phyloP scores from a whole-genome alignment of 2,113 vertebrate species.

The Nesoenas mayeri region DNA sequence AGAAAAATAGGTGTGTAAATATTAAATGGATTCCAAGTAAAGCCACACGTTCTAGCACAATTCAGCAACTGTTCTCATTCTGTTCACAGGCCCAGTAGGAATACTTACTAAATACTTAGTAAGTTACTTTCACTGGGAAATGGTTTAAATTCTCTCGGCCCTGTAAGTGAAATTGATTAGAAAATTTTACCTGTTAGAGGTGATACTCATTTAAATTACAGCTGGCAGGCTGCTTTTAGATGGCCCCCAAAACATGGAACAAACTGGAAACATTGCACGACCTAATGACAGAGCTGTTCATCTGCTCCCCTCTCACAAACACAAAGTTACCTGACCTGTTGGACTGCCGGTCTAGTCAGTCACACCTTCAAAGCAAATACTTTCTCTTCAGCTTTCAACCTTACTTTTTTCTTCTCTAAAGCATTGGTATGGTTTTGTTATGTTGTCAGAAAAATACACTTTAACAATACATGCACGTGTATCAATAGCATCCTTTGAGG shows the following conservation, averaged over 20 bases:
- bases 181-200: not conserved
- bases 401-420: not conserved
- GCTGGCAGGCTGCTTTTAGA: not conserved
- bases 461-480: not conserved
- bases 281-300: not conserved
- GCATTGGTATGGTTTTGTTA: not conserved
- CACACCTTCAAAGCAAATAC: not conserved
- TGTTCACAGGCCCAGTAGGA: not conserved
- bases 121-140: slow-evolving; percentile 1
- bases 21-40: not conserved
- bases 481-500: not conserved
- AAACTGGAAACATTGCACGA: not conserved
- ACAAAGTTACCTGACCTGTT: not conserved
- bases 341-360: not conserved
- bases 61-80: not conserved
- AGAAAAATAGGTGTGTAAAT: not conserved
- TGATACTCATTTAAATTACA: not conserved
- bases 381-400: slow-evolving; percentile 1
- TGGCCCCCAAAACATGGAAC: not conserved
- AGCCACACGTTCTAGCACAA: not conserved
- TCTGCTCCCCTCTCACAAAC: not conserved
- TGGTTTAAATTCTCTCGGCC: not conserved
- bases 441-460: not conserved
- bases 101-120: not conserved
- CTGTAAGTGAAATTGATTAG: slow-evolving; percentile 1